A percentile compares a stretch with the other conserved stretches of the same genome.
phyloP scores from a whole-genome alignment of 1,140 invertebrate genomes.

The Monochamus saltuarius region DNA sequence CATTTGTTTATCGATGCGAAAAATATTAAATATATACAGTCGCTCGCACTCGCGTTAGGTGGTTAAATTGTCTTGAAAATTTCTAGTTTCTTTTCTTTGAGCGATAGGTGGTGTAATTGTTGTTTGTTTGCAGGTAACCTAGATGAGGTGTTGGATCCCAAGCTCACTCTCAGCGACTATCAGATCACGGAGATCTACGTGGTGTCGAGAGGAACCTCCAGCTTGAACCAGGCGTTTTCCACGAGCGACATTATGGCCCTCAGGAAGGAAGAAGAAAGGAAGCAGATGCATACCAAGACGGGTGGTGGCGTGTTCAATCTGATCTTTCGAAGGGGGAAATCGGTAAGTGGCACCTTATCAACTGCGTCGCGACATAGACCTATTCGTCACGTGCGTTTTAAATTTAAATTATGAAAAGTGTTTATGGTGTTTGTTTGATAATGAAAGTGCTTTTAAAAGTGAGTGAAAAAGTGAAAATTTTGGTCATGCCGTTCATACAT shows the following conservation, averaged over 20 bases:
- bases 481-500: too few species aligned
- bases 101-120: background rate
- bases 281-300: conserved; percentile 55
- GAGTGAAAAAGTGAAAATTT: too few species aligned
- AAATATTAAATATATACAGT: too few species aligned
- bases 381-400: background rate
- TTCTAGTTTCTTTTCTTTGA: background rate
- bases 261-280: conserved; percentile 59
- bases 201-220: conserved; percentile 57
- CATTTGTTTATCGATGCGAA: too few species aligned
- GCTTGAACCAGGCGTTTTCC: conserved; percentile 58
- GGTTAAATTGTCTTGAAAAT: too few species aligned
- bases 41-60: too few species aligned
- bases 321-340: conserved; percentile 54
- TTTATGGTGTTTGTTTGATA: too few species aligned
- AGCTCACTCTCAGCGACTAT: conserved; percentile 63
- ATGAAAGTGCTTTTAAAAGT: too few species aligned
- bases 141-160: conserved; percentile 61
- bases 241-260: conserved; percentile 66
- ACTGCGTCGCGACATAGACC: background rate
- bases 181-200: conserved; percentile 67
- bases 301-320: conserved; percentile 57
- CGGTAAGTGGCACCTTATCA: conserved; percentile 34
- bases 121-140: conserved; percentile 59
- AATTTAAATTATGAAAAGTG: too few species aligned